Evolutionary conservation across 2,797 vertebrate genomes (phyloP).

Genomic region (Smutsia gigantea): DNA sequence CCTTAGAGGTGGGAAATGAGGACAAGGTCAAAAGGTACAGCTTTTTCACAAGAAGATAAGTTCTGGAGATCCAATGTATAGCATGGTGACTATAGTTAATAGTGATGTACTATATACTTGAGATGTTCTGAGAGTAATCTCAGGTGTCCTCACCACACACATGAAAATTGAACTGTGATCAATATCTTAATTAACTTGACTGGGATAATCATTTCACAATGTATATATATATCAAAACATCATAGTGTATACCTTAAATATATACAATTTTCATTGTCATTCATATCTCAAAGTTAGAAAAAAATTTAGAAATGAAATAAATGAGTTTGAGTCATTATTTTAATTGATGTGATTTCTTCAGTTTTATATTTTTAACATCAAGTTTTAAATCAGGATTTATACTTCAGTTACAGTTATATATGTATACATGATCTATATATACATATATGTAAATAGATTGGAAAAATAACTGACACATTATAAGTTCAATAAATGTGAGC

Average conservation of each 20-base stretch:
- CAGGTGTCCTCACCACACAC: background rate
- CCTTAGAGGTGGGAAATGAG: background rate
- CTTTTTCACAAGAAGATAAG: background rate
- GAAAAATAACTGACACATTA: background rate
- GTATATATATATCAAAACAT: background rate
- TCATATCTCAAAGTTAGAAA: background rate
- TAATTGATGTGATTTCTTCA: background rate
- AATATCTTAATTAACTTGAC: background rate
- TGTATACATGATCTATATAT: background rate
- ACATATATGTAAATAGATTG: background rate
- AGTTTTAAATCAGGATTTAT: constrained; percentile 14
- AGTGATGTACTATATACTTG: background rate
- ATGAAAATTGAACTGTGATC: background rate
- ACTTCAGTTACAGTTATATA: background rate
- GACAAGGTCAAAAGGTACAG: background rate
- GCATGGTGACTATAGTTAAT: background rate
- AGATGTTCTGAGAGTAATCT: background rate
- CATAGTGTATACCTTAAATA: background rate
- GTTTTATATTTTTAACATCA: background rate
- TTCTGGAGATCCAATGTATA: background rate
- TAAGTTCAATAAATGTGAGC: background rate
- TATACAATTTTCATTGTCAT: background rate
- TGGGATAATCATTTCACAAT: background rate
- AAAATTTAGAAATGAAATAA: background rate
- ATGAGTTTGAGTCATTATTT: background rate